Percentiles rank a stretch among this genome's conserved stretches.
Conservation (phyloP, 2,113 vertebrate species). For the Cebus imitator region DNA sequence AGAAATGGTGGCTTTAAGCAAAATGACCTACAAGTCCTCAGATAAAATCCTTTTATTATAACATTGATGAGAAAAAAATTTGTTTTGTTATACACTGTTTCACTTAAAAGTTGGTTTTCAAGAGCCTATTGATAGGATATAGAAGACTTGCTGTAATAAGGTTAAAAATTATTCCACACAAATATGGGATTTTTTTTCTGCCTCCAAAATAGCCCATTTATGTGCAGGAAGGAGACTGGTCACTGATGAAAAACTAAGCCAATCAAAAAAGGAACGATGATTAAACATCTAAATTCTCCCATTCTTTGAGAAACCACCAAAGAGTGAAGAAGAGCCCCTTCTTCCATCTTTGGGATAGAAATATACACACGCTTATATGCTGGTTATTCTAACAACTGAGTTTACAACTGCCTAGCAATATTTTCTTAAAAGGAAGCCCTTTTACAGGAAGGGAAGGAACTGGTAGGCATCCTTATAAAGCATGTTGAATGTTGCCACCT, state of each 20-base stretch:
- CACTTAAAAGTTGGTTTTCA: background rate
- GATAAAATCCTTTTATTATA: background rate
- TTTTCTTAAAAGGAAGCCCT: background rate
- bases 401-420: background rate
- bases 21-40: background rate
- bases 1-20: background rate
- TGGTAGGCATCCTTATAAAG: background rate
- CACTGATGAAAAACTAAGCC: background rate
- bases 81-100: background rate
- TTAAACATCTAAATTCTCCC: background rate
- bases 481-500: background rate
- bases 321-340: background rate
- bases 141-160: background rate
- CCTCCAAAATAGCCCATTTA: background rate
- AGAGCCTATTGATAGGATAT: background rate
- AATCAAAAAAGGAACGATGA: background rate
- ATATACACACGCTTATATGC: background rate
- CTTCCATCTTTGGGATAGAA: background rate
- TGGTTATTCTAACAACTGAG: background rate
- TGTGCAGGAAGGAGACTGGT: background rate
- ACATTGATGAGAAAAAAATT: background rate
- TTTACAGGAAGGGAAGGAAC: background rate
- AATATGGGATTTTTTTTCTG: background rate
- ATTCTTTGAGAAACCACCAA: background rate
- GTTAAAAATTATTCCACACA: background rate